Base-by-base conservation (phyloP, 1,140 invertebrate species). In the Drosophila takahashii region DNA sequence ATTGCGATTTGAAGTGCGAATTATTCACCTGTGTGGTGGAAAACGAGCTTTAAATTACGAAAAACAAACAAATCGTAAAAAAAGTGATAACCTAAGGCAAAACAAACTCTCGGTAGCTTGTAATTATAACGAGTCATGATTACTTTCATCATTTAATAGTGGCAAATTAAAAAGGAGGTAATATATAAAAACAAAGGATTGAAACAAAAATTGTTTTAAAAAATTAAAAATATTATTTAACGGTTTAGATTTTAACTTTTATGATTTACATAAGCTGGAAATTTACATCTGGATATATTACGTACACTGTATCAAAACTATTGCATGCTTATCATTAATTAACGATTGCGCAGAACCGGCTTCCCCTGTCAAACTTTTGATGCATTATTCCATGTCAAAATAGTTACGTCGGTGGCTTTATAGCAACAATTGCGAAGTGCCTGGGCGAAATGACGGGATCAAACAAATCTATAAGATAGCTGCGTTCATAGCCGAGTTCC, bases 391-490 rank as follows among this genome's bases (percentile, higher is more conserved):
- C 57, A 22, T 18, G 27, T 44, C 29, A 41, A 29, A 3, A 32
- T 13, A 1, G 7, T 32, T 34, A 34, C 5, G 34, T n/a, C 9
- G 11, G 15, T 0, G 47, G 8, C 51, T 92, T 92, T 6, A 90
- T 45, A 9, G 90, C 69, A 67, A 97, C 92, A 71, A 97, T 94
- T 22, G 94, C 95, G 92, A 95, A 96, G 93, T 95, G 96, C 79
- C 96, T 93, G 4, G 96, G 96, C 8, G 96, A 97, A 48, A 96
- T 91, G 10, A 95, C 92, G 18, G 96, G 95, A 93, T 97, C 95
- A 92, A 97, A 97, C 45, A 97, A 91, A 79, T 95, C 93, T 18
- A 96, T 94, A 41, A 97, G 86, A 92, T 93, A 95, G n/a, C 95
- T 93, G 67, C 95, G 93, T 3, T 93, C 77, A 81, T 95, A 94